Percentiles rank a stretch among this genome's conserved stretches.
Evolutionary conservation across 1,140 invertebrate species (phyloP).

Genomic region (Trachymyrmex septentrionalis): DNA sequence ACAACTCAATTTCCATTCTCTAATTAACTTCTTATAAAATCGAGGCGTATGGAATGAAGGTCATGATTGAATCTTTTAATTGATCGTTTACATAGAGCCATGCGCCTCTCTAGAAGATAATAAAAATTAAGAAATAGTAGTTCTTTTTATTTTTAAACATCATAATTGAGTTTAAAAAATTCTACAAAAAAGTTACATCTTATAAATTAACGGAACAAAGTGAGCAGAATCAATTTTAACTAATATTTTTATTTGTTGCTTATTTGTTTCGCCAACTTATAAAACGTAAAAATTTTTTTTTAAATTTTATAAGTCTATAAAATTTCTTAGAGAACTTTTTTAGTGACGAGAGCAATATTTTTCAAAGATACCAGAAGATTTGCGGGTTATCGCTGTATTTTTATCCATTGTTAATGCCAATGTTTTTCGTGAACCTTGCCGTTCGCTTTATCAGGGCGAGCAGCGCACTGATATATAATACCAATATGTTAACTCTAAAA

Average conservation of each 20-base stretch:
- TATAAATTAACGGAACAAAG: too few species aligned
- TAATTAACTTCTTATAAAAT: neutral
- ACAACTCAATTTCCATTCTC: neutral
- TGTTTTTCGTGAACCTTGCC: too few species aligned
- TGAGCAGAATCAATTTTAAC: too few species aligned
- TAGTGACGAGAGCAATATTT: neutral
- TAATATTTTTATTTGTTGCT: too few species aligned
- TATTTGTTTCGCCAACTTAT: too few species aligned
- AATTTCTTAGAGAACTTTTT: neutral
- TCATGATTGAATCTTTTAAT: neutral
- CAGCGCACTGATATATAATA: neutral
- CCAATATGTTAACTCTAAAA: constrained; percentile 46
- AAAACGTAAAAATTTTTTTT: too few species aligned
- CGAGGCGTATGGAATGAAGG: neutral
- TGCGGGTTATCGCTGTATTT: too few species aligned
- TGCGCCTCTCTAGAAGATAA: neutral
- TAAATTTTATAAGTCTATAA: neutral
- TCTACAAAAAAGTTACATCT: neutral
- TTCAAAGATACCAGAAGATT: too few species aligned
- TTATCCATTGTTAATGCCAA: too few species aligned
- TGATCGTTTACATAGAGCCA: neutral
- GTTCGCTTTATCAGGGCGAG: too few species aligned
- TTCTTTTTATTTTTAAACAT: neutral
- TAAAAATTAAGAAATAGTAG: neutral
- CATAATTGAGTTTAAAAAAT: neutral